Conservation (phyloP, 2,888 invertebrate species). For the Agapetus fuscipes region DNA sequence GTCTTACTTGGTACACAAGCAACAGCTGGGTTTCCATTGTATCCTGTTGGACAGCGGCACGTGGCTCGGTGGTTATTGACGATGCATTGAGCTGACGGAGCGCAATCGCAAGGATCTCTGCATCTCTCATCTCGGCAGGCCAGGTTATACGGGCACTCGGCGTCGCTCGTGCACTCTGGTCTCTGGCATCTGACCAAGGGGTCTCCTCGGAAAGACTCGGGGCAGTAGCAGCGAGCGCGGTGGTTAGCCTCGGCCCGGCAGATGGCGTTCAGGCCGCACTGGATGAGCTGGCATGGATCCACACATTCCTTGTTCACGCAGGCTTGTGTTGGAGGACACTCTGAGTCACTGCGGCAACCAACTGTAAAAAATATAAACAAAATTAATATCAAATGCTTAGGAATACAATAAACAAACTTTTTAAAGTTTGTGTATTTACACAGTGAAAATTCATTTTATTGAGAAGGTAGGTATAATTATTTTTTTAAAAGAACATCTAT, state of each 20-base stretch:
- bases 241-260: constrained; percentile 70
- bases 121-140: constrained; percentile 73
- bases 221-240: constrained; percentile 68
- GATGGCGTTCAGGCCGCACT: constrained; percentile 71
- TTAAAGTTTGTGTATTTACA: too few relatives aligned
- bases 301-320: constrained; percentile 75
- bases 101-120: constrained; percentile 77
- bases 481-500: too few relatives aligned
- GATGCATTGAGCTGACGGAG: constrained; percentile 63
- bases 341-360: constrained; percentile 76
- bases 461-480: too few relatives aligned
- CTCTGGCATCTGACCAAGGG: constrained; percentile 67
- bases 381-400: not conserved
- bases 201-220: constrained; percentile 66
- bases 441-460: too few relatives aligned
- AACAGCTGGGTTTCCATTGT: constrained; percentile 64
- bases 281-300: constrained; percentile 68
- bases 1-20: constrained; percentile 52
- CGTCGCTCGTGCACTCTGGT: constrained; percentile 66
- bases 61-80: constrained; percentile 66
- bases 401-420: not conserved
- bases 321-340: constrained; percentile 72
- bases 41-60: constrained; percentile 77
- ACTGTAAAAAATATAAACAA: constrained; percentile 50
- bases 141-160: constrained; percentile 69